phyloP scores from a whole-genome alignment of 1,140 invertebrate genomes.

The Drosophila auraria region DNA sequence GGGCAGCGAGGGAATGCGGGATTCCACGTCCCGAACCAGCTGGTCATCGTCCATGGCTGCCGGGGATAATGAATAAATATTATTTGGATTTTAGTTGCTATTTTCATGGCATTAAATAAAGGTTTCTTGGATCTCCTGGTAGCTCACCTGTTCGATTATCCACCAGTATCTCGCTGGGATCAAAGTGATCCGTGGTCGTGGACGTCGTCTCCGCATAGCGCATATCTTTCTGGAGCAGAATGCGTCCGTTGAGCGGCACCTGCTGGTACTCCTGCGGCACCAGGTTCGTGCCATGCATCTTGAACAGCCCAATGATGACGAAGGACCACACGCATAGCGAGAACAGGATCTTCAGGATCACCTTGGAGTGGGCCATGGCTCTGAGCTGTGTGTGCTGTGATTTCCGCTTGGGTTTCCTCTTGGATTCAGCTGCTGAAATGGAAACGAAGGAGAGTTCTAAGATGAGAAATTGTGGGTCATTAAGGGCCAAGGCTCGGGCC shows the following conservation, averaged over 20 bases:
- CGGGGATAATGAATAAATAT: not conserved
- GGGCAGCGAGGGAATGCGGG: conserved; percentile 91
- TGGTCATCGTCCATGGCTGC: conserved; percentile 88
- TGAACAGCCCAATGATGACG: conserved; percentile 83
- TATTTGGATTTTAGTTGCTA: not conserved
- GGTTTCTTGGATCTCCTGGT: too few species aligned
- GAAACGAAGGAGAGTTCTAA: too few species aligned
- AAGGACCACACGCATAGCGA: conserved; percentile 85
- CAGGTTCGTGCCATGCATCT: conserved; percentile 82
- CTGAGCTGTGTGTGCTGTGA: not conserved
- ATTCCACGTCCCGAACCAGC: conserved; percentile 91
- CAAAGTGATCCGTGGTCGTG: conserved; percentile 82
- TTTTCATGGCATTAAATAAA: not conserved
- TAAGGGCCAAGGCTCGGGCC: not conserved
- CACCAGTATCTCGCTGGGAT: conserved; percentile 83
- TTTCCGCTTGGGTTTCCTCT: not conserved
- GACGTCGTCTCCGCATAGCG: conserved; percentile 78
- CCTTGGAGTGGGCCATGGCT: conserved; percentile 81
- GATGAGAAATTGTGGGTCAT: conserved; percentile 6
- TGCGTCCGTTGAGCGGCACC: conserved; percentile 78
- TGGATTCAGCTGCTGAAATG: conserved; percentile 15
- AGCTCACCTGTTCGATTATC: conserved; percentile 83
- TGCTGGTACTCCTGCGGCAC: conserved; percentile 77
- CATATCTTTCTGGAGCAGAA: conserved; percentile 82
- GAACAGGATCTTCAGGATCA: conserved; percentile 83